phyloP scores from a whole-genome alignment of 2,113 vertebrate genomes.

The Plotosus lineatus region DNA sequence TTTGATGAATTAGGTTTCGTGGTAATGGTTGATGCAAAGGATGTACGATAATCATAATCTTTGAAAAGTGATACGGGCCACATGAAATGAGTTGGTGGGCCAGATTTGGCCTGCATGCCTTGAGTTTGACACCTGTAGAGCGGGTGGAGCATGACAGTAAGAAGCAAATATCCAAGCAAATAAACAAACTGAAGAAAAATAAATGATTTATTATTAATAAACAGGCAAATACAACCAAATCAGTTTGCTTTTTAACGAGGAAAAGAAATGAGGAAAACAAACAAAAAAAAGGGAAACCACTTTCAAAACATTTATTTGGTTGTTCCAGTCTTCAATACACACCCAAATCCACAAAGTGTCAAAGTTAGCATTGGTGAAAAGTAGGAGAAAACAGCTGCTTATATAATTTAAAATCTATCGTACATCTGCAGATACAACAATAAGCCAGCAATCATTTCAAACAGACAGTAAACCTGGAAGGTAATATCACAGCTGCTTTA shows the following conservation, averaged over 20 bases:
- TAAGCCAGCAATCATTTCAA: slow-evolving; percentile 19
- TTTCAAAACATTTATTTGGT: slow-evolving; percentile 42
- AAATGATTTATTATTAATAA: neutral
- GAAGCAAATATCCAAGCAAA: neutral
- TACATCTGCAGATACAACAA: neutral
- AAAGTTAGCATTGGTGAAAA: slow-evolving; percentile 23
- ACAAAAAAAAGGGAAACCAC: neutral
- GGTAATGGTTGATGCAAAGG: too few species aligned
- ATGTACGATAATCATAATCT: too few species aligned
- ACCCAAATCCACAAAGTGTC: slow-evolving; percentile 19
- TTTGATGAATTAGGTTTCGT: too few species aligned
- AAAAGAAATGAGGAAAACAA: neutral
- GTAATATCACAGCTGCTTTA: neutral
- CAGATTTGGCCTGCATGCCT: too few species aligned
- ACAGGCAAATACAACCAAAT: neutral
- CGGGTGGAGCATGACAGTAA: neutral
- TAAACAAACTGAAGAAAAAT: neutral
- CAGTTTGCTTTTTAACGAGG: neutral
- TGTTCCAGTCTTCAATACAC: slow-evolving; percentile 29
- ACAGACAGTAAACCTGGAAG: neutral
- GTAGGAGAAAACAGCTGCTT: slow-evolving; percentile 3
- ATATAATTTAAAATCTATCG: neutral
- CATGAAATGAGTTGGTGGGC: too few species aligned
- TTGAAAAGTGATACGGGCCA: too few species aligned
- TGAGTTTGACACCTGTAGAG: too few species aligned